phyloP scores from a whole-genome alignment of 92 coral and sea anemone species.

The Bergia sp. region DNA sequence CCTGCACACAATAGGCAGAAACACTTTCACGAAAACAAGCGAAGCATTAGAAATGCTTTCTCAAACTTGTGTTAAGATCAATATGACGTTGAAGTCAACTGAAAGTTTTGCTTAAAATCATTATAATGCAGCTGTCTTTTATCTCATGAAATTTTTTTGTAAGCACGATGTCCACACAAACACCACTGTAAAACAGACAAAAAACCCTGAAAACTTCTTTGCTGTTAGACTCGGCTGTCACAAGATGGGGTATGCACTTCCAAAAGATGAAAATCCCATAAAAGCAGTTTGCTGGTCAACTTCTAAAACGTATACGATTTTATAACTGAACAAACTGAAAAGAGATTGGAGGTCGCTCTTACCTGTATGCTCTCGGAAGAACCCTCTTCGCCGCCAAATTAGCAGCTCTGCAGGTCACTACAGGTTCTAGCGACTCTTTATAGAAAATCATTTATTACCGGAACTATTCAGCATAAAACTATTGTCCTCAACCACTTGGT shows the following conservation, averaged over 20 bases:
- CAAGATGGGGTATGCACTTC: no score
- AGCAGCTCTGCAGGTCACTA: conserved; percentile 13
- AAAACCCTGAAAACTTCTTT: no score
- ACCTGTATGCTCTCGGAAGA: background rate
- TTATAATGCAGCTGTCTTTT: background rate
- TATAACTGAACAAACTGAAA: background rate
- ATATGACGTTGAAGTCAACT: background rate
- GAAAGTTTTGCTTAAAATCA: no score
- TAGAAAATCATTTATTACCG: background rate
- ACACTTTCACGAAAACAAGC: background rate
- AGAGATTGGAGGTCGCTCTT: no score
- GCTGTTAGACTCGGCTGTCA: background rate
- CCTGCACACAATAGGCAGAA: no score
- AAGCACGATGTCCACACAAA: no score
- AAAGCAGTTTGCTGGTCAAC: no score
- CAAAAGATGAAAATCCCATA: no score
- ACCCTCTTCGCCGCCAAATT: background rate
- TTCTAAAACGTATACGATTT: background rate
- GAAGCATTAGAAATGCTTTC: background rate
- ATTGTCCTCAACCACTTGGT: background rate
- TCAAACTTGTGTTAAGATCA: background rate
- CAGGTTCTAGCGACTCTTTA: background rate
- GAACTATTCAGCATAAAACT: background rate
- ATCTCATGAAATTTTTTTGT: background rate
- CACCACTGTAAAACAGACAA: background rate